phyloP scores from a whole-genome alignment of 1,140 invertebrate species.

The Tyrophagus putrescentiae region DNA sequence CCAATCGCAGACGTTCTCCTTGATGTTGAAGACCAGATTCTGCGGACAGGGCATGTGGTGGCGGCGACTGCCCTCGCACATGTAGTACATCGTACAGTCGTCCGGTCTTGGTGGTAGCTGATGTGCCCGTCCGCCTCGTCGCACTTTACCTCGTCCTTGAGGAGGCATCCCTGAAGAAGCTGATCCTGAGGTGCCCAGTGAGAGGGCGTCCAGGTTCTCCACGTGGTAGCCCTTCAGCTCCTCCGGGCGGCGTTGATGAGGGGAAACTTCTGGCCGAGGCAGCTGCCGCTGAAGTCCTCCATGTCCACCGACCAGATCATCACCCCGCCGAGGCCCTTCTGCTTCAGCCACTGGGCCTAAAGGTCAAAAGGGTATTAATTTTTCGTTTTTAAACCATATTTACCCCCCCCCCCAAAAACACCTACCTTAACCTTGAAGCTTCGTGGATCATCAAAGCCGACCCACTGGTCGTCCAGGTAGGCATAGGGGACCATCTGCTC shows the following conservation, averaged over 20 bases:
- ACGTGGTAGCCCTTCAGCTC: constrained; percentile 69
- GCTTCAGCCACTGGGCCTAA: constrained; percentile 81
- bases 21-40: constrained; percentile 82
- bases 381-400: no score
- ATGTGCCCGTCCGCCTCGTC: constrained; percentile 86
- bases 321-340: constrained; percentile 82
- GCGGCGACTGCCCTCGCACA: constrained; percentile 73
- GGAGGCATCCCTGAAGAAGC: no score
- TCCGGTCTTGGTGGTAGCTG: constrained; percentile 75
- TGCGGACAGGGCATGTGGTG: constrained; percentile 91
- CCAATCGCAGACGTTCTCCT: constrained; percentile 90
- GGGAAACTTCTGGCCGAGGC: constrained; percentile 78
- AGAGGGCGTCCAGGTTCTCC: constrained; percentile 61
- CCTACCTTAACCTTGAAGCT: constrained; percentile 77
- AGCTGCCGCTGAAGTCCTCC: constrained; percentile 80
- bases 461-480: constrained; percentile 79
- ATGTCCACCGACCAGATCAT: constrained; percentile 92
- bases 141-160: constrained; percentile 59
- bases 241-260: constrained; percentile 68
- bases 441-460: constrained; percentile 80
- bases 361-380: constrained; percentile 21
- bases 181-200: no score
- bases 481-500: constrained; percentile 72
- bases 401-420: no score
- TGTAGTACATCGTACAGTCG: constrained; percentile 83